Conservation (phyloP, 92 coral and sea anemone genomes). For the Porites evermanni region DNA sequence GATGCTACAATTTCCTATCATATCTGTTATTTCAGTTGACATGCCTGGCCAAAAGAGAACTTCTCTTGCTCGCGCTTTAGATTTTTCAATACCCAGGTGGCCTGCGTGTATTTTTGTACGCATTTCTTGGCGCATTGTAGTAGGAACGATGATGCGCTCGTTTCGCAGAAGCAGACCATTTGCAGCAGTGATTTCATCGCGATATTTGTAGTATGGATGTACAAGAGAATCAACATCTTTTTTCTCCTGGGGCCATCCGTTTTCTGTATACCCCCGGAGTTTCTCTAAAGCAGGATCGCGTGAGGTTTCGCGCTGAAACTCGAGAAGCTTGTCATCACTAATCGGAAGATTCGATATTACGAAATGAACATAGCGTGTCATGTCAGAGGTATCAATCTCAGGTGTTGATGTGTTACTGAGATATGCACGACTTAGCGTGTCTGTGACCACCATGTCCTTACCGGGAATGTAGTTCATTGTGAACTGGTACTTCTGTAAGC, state of each 20-base stretch:
- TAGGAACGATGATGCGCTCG: too few relatives aligned
- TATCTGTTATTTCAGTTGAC: slow-evolving; percentile 27
- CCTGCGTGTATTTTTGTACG: slow-evolving; percentile 34
- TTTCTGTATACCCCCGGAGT: slow-evolving; percentile 12
- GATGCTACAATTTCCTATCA: slow-evolving; percentile 26
- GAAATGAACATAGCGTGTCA: slow-evolving; percentile 35
- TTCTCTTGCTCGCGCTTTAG: slow-evolving; percentile 32
- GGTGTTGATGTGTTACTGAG: slow-evolving; percentile 24
- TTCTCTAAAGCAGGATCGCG: slow-evolving; percentile 13
- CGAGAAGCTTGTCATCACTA: slow-evolving; percentile 37
- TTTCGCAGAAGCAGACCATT: too few relatives aligned
- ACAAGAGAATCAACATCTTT: slow-evolving; percentile 1
- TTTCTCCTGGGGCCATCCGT: slow-evolving; percentile 34
- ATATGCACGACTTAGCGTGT: slow-evolving; percentile 13
- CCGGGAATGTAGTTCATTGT: neutral
- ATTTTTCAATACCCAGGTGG: slow-evolving; percentile 42
- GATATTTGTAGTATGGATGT: too few relatives aligned
- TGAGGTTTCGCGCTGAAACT: slow-evolving; percentile 41
- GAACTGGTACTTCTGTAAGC: slow-evolving; percentile 1
- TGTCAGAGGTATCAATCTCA: slow-evolving; percentile 14
- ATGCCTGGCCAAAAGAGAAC: slow-evolving; percentile 44
- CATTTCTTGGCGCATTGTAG: neutral
- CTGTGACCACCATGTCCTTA: slow-evolving; percentile 3
- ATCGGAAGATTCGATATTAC: slow-evolving; percentile 42
- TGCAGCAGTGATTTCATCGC: too few relatives aligned